Evolutionary conservation across 2,113 vertebrate genomes (phyloP).

Genomic region (Eptatretus burgeri): DNA sequence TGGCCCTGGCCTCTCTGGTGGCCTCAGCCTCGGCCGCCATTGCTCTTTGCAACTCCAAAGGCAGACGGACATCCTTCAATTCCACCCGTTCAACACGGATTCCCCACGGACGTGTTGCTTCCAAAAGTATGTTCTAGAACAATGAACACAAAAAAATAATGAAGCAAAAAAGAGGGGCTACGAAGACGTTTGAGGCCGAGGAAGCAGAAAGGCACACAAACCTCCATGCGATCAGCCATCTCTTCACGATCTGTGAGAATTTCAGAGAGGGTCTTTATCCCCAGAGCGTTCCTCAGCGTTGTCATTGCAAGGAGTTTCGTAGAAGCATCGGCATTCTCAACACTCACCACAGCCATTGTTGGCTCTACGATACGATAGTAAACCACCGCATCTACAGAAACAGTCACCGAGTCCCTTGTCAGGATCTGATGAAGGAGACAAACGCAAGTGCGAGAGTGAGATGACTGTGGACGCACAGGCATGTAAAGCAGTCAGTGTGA

Average conservation of each 20-base stretch:
- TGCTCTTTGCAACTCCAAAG: constrained; percentile 14
- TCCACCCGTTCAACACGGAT: constrained; percentile 18
- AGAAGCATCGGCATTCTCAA: constrained; percentile 25
- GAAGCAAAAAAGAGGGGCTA: not conserved
- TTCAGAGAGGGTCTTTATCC: constrained; percentile 36
- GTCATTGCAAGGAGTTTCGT: constrained; percentile 38
- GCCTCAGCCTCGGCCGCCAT: constrained; percentile 20
- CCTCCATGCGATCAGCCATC: constrained; percentile 37
- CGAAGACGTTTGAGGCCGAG: too few relatives aligned
- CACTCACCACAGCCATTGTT: constrained; percentile 33
- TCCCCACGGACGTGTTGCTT: constrained; percentile 16
- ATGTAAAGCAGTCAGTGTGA: not conserved
- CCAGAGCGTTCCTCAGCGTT: constrained; percentile 37
- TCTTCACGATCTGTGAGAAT: constrained; percentile 36
- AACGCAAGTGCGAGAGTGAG: not conserved
- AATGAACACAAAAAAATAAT: not conserved
- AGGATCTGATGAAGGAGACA: constrained; percentile 20
- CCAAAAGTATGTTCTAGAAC: constrained; percentile 13
- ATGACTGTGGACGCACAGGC: not conserved
- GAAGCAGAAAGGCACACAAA: constrained; percentile 10
- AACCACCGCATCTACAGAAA: constrained; percentile 39
- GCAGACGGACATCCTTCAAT: constrained; percentile 16
- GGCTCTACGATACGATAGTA: constrained; percentile 33
- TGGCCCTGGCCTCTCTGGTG: constrained; percentile 16
- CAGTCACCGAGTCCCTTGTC: constrained; percentile 42